Evolutionary conservation across 2,797 vertebrate genomes (phyloP).

Genomic region (Malacoctenus gilli): DNA sequence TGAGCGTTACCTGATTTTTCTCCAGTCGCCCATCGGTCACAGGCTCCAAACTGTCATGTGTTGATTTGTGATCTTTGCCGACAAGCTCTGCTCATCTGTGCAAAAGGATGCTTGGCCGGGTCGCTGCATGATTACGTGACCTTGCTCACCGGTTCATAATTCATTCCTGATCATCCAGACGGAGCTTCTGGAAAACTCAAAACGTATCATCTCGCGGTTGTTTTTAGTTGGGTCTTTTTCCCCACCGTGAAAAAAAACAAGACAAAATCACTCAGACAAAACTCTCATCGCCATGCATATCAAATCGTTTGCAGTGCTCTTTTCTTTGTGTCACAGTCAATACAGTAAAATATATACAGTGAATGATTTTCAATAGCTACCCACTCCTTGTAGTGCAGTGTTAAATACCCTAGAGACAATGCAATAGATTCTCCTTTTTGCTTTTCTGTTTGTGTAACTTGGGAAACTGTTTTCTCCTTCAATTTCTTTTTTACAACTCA

Average conservation of each 20-base stretch:
- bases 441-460: conserved; percentile 75
- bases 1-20: conserved; percentile 51
- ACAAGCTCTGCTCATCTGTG: conserved; percentile 73
- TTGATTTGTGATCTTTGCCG: conserved; percentile 72
- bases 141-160: conserved; percentile 66
- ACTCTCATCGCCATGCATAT: conserved; percentile 67
- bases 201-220: conserved; percentile 39
- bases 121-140: conserved; percentile 77
- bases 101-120: conserved; percentile 64
- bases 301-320: conserved; percentile 76
- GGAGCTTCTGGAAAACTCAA: conserved; percentile 49
- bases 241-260: conserved; percentile 26
- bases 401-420: conserved; percentile 75
- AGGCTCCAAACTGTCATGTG: conserved; percentile 40
- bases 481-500: conserved; percentile 71
- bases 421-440: conserved; percentile 69
- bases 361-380: conserved; percentile 75
- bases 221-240: conserved; percentile 19
- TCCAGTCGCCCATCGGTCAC: conserved; percentile 43
- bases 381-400: conserved; percentile 76
- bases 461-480: conserved; percentile 62
- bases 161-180: conserved; percentile 58
- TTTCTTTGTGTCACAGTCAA: conserved; percentile 75
- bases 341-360: conserved; percentile 72
- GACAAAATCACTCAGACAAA: conserved; percentile 47